Percentiles rank a stretch among this genome's conserved stretches.
These are phyloP conservation scores for Hapalemur alaotrensis DNA, from an alignment of 2,797 vertebrate genomes.

Conservation along the genomic window DNA sequence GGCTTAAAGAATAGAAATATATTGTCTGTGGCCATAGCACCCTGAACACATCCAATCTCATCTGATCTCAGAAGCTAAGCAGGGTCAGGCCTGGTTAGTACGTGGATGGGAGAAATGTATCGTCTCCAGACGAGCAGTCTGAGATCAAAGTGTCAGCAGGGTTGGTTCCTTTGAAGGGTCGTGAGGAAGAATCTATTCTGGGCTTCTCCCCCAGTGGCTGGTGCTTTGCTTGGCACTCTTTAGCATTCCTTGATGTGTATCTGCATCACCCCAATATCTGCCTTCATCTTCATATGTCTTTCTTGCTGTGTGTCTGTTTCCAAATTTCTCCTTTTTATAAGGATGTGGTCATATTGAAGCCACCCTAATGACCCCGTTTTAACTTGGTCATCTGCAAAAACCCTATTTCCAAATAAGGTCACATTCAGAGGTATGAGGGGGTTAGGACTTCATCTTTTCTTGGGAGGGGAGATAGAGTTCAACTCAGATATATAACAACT, in stretches of 20 bases:
- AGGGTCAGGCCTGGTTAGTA: too few species aligned
- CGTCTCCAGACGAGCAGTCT: not conserved
- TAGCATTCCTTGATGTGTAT: not conserved
- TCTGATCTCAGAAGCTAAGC: too few species aligned
- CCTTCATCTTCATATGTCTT: not conserved
- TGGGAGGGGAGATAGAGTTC: not conserved
- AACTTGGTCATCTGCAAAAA: not conserved
- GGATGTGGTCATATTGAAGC: not conserved
- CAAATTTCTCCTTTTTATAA: not conserved
- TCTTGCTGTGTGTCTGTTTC: not conserved
- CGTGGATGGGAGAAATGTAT: not conserved
- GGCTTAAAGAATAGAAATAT: not conserved
- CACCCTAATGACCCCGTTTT: not conserved
- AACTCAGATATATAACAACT: not conserved
- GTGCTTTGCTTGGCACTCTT: not conserved
- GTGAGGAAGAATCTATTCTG: not conserved
- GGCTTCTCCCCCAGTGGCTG: not conserved
- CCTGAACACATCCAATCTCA: too few species aligned
- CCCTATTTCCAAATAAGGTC: not conserved
- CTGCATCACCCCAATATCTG: too few species aligned
- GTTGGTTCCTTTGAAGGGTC: not conserved
- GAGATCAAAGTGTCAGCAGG: accelerated
- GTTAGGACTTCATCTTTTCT: not conserved
- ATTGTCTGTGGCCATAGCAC: not conserved
- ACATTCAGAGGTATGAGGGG: not conserved